Conservation (phyloP, 2,888 invertebrate species). For the Timandra comae region DNA sequence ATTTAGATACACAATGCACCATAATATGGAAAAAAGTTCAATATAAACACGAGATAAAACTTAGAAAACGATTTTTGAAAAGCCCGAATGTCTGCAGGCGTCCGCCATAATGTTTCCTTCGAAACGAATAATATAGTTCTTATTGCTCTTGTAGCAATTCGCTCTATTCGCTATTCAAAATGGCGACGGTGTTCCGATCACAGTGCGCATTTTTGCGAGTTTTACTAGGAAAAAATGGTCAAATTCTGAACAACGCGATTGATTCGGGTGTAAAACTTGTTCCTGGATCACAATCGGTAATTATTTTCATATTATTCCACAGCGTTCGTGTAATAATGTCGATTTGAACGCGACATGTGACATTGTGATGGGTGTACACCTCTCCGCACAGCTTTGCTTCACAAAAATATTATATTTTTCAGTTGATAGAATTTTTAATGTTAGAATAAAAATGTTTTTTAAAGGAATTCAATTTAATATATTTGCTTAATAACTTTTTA, state of each 20-base stretch:
- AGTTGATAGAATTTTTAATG: slow-evolving; percentile 6
- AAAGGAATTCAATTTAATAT: not conserved
- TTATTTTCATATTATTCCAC: slow-evolving; percentile 65
- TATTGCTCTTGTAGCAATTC: slow-evolving; percentile 76
- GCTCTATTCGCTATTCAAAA: slow-evolving; percentile 79
- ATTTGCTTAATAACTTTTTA: too few species aligned
- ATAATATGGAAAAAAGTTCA: slow-evolving; percentile 77
- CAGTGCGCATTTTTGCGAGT: slow-evolving; percentile 70
- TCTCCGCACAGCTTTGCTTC: slow-evolving; percentile 45
- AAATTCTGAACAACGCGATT: slow-evolving; percentile 67
- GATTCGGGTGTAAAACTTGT: slow-evolving; percentile 60
- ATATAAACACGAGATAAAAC: slow-evolving; percentile 74
- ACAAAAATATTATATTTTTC: slow-evolving; percentile 21
- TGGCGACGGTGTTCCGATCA: slow-evolving; percentile 75
- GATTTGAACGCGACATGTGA: slow-evolving; percentile 73
- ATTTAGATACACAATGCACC: slow-evolving; percentile 69
- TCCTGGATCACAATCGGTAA: slow-evolving; percentile 69
- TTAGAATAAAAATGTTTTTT: not conserved
- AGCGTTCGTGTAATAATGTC: slow-evolving; percentile 56
- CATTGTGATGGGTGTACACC: slow-evolving; percentile 70
- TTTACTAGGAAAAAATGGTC: slow-evolving; percentile 66
- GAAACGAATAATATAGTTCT: slow-evolving; percentile 78
- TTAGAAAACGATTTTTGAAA: slow-evolving; percentile 78
- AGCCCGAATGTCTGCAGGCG: slow-evolving; percentile 76
- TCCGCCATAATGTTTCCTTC: slow-evolving; percentile 79